Percentiles rank a stretch among this genome's conserved stretches.
Evolutionary conservation across 2,113 vertebrate species (phyloP).

Genomic region (Sinocyclocheilus anophthalmus): DNA sequence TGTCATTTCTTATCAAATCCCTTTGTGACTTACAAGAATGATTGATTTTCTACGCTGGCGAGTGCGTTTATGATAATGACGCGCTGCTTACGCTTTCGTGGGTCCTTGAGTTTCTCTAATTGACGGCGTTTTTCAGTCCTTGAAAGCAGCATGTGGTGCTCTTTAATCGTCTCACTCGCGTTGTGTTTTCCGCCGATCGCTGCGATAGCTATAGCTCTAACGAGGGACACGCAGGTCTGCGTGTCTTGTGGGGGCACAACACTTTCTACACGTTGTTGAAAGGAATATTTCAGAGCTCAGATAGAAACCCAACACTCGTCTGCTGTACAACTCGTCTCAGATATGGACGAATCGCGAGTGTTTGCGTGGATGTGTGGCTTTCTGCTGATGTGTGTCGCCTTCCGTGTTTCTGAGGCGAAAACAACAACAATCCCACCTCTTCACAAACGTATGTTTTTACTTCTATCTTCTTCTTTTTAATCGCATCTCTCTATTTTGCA

Average conservation of each 20-base stretch:
- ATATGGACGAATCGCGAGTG: neutral
- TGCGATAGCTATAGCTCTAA: neutral
- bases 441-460: neutral
- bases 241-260: too few relatives aligned
- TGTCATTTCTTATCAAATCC: too few relatives aligned
- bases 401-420: neutral
- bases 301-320: neutral
- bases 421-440: neutral
- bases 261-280: too few relatives aligned
- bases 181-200: neutral
- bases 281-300: too few relatives aligned
- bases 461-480: neutral
- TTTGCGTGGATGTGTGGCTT: neutral
- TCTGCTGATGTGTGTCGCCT: neutral
- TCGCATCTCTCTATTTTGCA: neutral
- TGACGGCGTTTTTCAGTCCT: too few relatives aligned
- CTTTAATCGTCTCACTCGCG: too few relatives aligned
- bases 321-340: neutral
- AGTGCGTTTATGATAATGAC: neutral
- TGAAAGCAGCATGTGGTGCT: too few relatives aligned
- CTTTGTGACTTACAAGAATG: too few relatives aligned
- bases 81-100: too few relatives aligned
- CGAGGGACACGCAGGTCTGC: too few relatives aligned
- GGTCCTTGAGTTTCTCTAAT: too few relatives aligned
- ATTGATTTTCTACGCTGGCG: too few relatives aligned